Base-by-base conservation (phyloP, 2,113 vertebrate genomes). In the Bubalus kerabau region DNA sequence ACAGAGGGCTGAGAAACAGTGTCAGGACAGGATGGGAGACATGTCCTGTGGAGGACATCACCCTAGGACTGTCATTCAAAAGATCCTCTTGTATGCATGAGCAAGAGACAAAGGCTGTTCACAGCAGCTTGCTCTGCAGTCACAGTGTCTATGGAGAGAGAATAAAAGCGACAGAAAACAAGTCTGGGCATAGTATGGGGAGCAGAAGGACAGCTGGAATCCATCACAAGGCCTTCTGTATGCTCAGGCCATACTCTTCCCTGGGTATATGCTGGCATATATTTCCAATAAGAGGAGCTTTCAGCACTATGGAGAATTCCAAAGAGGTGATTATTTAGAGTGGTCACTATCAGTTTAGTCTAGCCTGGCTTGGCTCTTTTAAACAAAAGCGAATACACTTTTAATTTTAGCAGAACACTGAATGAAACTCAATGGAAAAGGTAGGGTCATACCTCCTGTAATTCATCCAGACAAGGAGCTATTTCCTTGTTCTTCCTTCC, bases 371-470 rank as follows among this genome's bases (percentile, higher is more conserved):
- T 97, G 62, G 40, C 9, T 78, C 26, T 90, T 96, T 64, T 60
- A 67, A 92, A 62, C 15, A 52, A 80, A 92, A 67, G 56, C 17
- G 74, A 96, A 91, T 14, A 92, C 57, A 43, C 13, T 84, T 92
- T 82, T 56, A 78, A 17, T 84, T 92, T 82, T 56, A 78, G 17
- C 0, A n/a, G 36, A 64, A 21, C n/a, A 81, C 62, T 81, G 59
- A 96, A 91, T 81, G 64, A 96, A 91, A 92, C 52, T 93, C 40
- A 84, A n/a, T 7, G 74, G 78, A 74, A 57, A 92, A n/a, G 19
- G 24, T 9, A 81, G 23, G 40, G n/a, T 32, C 52, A n/a, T 2
- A 21, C 36, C 19, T 88, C n/a, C 40, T 92, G 6, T 46, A 86
- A 50, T 76, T 14, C 74, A 85, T 74, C 52, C 32, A 85, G 24